These are phyloP conservation scores for Knipowitschia caucasica DNA, from an alignment of 2,797 vertebrate genomes.

Conservation along the genomic window DNA sequence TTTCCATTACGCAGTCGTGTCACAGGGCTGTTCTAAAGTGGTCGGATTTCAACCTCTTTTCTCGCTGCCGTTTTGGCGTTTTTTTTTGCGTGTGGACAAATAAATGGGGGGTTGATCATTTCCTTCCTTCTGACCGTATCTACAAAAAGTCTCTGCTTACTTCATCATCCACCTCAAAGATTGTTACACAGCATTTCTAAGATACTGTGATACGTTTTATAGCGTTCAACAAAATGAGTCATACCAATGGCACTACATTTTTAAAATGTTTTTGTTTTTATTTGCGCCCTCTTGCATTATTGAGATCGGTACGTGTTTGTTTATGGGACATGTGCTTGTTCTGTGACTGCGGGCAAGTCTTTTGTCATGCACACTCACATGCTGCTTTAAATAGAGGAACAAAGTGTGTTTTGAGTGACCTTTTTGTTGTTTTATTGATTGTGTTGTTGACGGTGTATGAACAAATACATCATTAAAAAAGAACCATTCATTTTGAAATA, in stretches of 20 bases:
- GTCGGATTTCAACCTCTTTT: neutral
- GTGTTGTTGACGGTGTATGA: too few relatives aligned
- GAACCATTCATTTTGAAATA: too few relatives aligned
- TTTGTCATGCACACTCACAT: slow-evolving; percentile 51
- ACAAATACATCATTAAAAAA: too few relatives aligned
- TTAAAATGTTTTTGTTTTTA: neutral
- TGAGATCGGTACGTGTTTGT: slow-evolving; percentile 48
- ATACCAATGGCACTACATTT: neutral
- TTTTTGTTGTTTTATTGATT: too few relatives aligned
- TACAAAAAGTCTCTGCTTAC: slow-evolving; percentile 41
- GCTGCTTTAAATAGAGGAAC: slow-evolving; percentile 26
- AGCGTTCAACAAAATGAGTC: slow-evolving; percentile 5
- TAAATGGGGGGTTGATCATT: neutral
- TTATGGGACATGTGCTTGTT: slow-evolving; percentile 55
- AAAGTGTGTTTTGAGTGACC: neutral
- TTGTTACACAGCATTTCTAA: slow-evolving; percentile 14
- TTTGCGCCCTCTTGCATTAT: slow-evolving; percentile 25
- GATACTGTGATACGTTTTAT: slow-evolving; percentile 18
- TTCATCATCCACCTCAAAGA: slow-evolving; percentile 7
- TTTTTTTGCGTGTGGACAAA: neutral
- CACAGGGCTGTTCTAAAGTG: neutral
- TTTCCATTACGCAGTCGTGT: neutral
- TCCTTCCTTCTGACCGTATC: slow-evolving; percentile 24
- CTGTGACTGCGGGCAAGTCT: slow-evolving; percentile 41
- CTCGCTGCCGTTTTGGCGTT: neutral